A percentile compares a stretch with the other conserved stretches of the same genome.
phyloP scores from a whole-genome alignment of 2,888 invertebrate species.

The Caenorhabditis sp. region DNA sequence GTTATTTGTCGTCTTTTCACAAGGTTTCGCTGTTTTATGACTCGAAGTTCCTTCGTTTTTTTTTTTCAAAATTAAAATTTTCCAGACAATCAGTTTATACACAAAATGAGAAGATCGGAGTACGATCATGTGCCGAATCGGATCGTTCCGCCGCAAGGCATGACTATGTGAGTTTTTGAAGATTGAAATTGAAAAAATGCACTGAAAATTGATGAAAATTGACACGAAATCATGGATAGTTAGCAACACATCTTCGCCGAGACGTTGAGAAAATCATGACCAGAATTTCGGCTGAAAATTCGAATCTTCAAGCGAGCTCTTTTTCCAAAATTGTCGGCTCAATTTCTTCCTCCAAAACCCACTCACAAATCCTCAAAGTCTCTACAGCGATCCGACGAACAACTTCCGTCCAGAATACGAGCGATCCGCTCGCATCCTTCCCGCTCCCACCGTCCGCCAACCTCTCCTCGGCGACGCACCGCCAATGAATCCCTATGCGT shows the following conservation, averaged over 20 bases:
- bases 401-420: conserved; percentile 15
- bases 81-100: neutral
- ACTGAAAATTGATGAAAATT: neutral
- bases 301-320: no score
- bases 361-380: neutral
- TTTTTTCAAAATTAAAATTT: neutral
- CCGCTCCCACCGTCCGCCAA: conserved; percentile 14
- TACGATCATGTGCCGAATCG: conserved; percentile 47
- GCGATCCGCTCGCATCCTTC: conserved; percentile 1
- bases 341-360: no score
- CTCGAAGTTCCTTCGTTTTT: neutral
- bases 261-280: no score
- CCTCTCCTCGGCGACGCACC: conserved; percentile 44
- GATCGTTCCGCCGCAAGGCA: conserved; percentile 28
- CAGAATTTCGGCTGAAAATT: no score
- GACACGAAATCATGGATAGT: no score
- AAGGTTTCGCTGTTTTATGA: no score
- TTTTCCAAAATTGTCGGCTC: no score
- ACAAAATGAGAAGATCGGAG: conserved; percentile 21
- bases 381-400: neutral
- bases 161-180: conserved; percentile 14
- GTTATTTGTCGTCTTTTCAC: no score
- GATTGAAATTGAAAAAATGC: neutral
- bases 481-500: neutral
- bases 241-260: no score